Evolutionary conservation across 2,113 vertebrate genomes (phyloP), one percentile per base, ranked within the genome.

Genomic region (Rhinoderma darwinii): DNA sequence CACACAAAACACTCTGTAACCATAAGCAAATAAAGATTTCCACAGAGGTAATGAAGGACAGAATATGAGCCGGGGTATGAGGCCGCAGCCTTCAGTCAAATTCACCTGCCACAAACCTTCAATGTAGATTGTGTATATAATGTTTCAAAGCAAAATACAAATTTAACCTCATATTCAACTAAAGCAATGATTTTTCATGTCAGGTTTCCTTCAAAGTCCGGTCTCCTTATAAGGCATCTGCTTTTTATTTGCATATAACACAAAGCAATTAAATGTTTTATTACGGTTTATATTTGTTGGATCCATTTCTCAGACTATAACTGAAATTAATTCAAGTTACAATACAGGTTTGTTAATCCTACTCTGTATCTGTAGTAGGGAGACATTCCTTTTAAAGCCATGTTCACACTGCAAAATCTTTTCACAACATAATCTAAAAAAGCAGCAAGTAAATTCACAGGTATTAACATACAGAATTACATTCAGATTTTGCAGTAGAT

Each of bases 31-130:
- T 92, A 77, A 89, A 91, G 85, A 91, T 93, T 92, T 94, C 85
- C 86, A 91, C 89, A 92, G 89, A 91, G 93, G 91, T 92, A 94
- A 94, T 94, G 91, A 94, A 93, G 91, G 89, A 89, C 88, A 93
- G 92, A 92, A 94, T 90, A 93, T 90, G 93, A 94, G 92, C 82
- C 82, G 91, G 66, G 90, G 77, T 61, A 0, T 44, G 89, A 89
- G 91, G 90, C 75, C 51, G 88, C 90, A 88, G 93, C 93, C 93
- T 91, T 90, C 88, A 93, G 88, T 92, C 88, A 92, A 91, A 93
- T 91, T 91, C 83, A 90, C 81, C 79, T 90, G 88, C 84, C 85
- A 88, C 90, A 89, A 92, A 93, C 91, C 80, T 66, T 85, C 89
- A 86, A 63, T n/a, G 44, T 89, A 84, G n/a, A 88, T 91, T 88